Percentiles rank a stretch among this genome's conserved stretches.
These are phyloP conservation scores for Sinopyrophorus schimmeli DNA, from an alignment of 2,888 invertebrate genomes.

Conservation along the genomic window DNA sequence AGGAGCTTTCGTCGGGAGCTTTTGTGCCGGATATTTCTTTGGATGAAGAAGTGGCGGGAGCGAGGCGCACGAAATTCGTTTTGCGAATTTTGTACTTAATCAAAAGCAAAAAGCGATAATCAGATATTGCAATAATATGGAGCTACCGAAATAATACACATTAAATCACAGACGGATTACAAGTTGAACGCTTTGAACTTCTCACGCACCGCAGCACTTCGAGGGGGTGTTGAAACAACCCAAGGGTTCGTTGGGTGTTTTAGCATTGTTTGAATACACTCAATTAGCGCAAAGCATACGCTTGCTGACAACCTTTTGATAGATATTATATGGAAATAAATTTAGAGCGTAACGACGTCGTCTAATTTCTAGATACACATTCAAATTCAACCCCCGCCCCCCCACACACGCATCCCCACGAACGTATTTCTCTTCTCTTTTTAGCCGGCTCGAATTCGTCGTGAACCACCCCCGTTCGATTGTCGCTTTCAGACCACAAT, in stretches of 20 bases:
- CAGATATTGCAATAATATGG: constrained; percentile 48
- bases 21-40: constrained; percentile 2
- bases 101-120: constrained; percentile 46
- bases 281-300: constrained; percentile 49
- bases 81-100: constrained; percentile 11
- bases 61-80: neutral
- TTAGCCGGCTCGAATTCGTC: too few relatives aligned
- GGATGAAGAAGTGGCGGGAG: neutral
- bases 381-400: too few relatives aligned
- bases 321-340: constrained; percentile 29
- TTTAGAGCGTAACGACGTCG: constrained; percentile 23
- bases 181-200: constrained; percentile 53
- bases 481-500: too few relatives aligned
- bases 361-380: neutral
- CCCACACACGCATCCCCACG: neutral
- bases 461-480: too few relatives aligned
- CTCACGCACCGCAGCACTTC: constrained; percentile 49
- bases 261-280: constrained; percentile 54
- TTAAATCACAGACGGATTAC: constrained; percentile 54
- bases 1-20: constrained; percentile 11
- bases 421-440: neutral
- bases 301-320: constrained; percentile 31
- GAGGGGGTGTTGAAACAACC: constrained; percentile 48
- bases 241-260: constrained; percentile 44
- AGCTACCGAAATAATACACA: constrained; percentile 54